These are phyloP conservation scores for Ceratoteleas bidentatus DNA, from an alignment of 1,140 invertebrate genomes.

Conservation along the genomic window DNA sequence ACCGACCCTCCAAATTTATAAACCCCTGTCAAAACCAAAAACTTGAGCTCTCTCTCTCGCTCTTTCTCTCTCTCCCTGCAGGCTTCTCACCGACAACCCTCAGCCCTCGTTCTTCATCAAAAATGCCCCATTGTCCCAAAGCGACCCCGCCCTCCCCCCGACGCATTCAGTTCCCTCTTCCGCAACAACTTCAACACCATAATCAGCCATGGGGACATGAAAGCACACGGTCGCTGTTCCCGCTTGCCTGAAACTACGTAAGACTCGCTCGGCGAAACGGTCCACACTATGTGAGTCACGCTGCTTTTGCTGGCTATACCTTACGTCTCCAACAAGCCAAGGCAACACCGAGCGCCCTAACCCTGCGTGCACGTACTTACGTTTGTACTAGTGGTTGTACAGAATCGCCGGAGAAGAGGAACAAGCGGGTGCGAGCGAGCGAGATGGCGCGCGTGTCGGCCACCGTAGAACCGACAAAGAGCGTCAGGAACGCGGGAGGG, in stretches of 20 bases:
- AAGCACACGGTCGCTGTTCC: slow-evolving; percentile 32
- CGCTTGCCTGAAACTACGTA: slow-evolving; percentile 33
- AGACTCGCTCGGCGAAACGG: slow-evolving; percentile 5
- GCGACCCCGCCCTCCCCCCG: slow-evolving; percentile 5
- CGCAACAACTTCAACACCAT: slow-evolving; percentile 13
- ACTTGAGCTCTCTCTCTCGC: too few relatives aligned
- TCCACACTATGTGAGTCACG: neutral
- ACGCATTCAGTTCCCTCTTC: slow-evolving; percentile 1
- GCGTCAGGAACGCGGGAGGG: too few relatives aligned
- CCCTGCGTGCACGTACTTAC: slow-evolving; percentile 44
- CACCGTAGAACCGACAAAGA: too few relatives aligned
- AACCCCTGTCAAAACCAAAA: too few relatives aligned
- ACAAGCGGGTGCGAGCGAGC: too few relatives aligned
- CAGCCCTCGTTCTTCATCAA: slow-evolving; percentile 25
- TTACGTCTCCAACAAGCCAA: slow-evolving; percentile 49
- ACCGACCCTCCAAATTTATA: too few relatives aligned
- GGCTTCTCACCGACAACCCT: neutral
- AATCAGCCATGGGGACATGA: slow-evolving; percentile 24
- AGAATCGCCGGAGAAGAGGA: too few relatives aligned
- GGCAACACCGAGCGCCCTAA: slow-evolving; percentile 34
- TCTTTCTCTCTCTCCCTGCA: too few relatives aligned
- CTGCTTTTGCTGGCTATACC: slow-evolving; percentile 20
- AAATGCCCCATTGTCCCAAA: slow-evolving; percentile 41
- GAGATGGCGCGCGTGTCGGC: too few relatives aligned
- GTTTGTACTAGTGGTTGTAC: slow-evolving; percentile 48